Conservation (phyloP, 2,888 invertebrate species). For the Tenthredo amoena region DNA sequence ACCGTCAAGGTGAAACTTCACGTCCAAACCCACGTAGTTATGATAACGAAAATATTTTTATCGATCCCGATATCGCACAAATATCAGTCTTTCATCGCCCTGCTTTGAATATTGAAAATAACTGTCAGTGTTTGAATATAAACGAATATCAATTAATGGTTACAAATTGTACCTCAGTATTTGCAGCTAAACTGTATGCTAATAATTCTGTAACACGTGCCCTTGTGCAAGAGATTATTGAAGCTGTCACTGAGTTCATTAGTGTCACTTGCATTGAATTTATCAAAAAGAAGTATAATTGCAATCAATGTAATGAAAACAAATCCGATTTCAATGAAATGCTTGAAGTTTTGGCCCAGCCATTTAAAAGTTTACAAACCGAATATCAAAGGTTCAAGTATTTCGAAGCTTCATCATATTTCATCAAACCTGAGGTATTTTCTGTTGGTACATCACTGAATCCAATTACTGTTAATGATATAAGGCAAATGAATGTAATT, state of each 20-base stretch:
- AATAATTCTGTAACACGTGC: conserved; percentile 20
- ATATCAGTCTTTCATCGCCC: background rate
- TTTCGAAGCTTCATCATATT: background rate
- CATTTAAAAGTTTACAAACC: conserved; percentile 15
- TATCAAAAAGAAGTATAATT: conserved; percentile 7
- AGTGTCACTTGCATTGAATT: background rate
- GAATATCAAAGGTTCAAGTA: conserved; percentile 10
- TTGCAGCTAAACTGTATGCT: conserved; percentile 47
- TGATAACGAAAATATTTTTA: background rate
- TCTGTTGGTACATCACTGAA: conserved; percentile 11
- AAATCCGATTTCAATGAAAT: background rate
- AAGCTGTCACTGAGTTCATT: conserved; percentile 2
- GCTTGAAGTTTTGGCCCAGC: conserved; percentile 2
- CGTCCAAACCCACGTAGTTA: background rate
- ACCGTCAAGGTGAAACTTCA: background rate
- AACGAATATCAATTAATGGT: background rate
- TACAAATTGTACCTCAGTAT: background rate
- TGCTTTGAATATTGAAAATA: background rate
- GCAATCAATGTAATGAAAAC: background rate
- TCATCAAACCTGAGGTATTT: conserved; percentile 39
- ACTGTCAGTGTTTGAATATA: background rate
- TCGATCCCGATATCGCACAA: background rate
- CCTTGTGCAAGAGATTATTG: conserved; percentile 35
- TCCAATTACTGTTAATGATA: background rate
- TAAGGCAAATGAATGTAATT: background rate